These are phyloP conservation scores for Phainopepla nitens DNA, from an alignment of 2,113 vertebrate species.

Conservation along the genomic window DNA sequence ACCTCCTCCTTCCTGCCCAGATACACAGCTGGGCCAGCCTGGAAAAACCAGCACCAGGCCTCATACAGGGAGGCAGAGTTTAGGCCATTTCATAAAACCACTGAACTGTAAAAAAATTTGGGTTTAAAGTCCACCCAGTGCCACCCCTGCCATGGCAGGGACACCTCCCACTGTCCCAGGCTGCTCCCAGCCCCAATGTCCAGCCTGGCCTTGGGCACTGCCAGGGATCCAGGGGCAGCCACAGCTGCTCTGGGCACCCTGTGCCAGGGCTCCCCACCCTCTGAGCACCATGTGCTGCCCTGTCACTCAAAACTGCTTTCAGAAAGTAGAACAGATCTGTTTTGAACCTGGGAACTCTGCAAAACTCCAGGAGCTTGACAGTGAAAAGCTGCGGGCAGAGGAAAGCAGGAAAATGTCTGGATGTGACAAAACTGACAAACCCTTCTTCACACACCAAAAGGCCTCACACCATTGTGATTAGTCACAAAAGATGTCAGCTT, in stretches of 20 bases:
- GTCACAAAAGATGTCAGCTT: background rate
- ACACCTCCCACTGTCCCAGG: background rate
- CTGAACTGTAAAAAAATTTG: background rate
- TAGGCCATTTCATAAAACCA: background rate
- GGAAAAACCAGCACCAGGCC: background rate
- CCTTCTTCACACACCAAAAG: background rate
- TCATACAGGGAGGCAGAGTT: background rate
- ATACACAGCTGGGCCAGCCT: rapidly evolving
- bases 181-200: background rate
- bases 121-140: rapidly evolving
- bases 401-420: background rate
- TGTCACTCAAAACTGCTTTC: background rate
- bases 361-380: background rate
- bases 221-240: background rate
- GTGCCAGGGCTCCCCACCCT: background rate
- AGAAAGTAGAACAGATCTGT: background rate
- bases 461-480: background rate
- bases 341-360: background rate
- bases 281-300: background rate
- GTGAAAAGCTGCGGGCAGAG: background rate
- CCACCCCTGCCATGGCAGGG: background rate
- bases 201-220: background rate
- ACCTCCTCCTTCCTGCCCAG: background rate
- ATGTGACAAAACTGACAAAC: background rate
- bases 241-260: background rate